These are phyloP conservation scores for Spongia lamella DNA, from an alignment of 37 sponge, comb jelly and placozoan species.

Conservation along the genomic window DNA sequence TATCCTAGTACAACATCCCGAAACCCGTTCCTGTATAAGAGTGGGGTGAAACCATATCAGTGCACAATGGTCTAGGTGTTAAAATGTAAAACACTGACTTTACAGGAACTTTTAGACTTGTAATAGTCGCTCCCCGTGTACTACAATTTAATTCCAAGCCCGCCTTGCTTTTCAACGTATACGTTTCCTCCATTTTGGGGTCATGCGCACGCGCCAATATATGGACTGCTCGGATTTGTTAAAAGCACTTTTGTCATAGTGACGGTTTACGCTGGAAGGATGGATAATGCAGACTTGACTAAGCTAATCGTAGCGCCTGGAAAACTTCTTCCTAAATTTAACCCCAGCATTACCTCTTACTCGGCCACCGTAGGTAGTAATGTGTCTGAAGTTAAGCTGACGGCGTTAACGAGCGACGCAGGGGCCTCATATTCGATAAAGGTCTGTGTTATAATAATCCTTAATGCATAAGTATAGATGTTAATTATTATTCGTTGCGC, in stretches of 20 bases:
- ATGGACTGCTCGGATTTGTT: too few species aligned
- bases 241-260: too few species aligned
- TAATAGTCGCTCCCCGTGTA: constrained; percentile 64
- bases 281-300: constrained; percentile 93
- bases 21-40: not conserved
- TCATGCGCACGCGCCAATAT: too few species aligned
- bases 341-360: constrained; percentile 63
- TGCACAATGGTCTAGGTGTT: not conserved
- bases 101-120: constrained; percentile 35
- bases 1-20: constrained; percentile 59
- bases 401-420: constrained; percentile 70
- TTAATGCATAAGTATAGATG: not conserved
- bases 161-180: constrained; percentile 14
- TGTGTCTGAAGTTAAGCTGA: constrained; percentile 63
- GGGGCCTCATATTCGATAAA: constrained; percentile 89
- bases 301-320: constrained; percentile 83
- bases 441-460: constrained; percentile 17
- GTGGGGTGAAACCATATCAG: not conserved
- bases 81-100: too few species aligned
- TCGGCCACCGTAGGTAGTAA: constrained; percentile 67
- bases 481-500: not conserved
- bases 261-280: constrained; percentile 8
- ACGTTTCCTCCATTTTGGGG: not conserved
- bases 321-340: constrained; percentile 85
- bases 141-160: constrained; percentile 27